Evolutionary conservation across 2,888 invertebrate genomes (phyloP), one percentile per base, ranked within the genome.

Genomic region (Seira ritae): DNA sequence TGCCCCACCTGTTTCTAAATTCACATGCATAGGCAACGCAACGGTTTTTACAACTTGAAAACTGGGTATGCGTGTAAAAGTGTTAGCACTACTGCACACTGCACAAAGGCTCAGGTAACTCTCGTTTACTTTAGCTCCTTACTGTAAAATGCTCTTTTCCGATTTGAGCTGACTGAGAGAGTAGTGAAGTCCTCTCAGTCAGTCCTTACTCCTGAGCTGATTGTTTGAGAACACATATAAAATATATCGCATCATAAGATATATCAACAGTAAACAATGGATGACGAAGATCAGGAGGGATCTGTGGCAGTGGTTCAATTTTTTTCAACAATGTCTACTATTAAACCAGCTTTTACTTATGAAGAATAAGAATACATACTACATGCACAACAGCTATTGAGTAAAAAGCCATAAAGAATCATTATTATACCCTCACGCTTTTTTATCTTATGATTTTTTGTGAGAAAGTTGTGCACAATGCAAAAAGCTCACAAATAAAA

Each of bases 1-100:
- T 50, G 60, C 66, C 50, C 55, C 72, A 72, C 74, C 74, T 74
- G 74, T 74, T 66, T 66, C 74, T n/a, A n/a, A n/a, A 74, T 66
- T 74, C 66, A 66, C 17, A 60, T 60, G 60, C 17, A 42, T 4
- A 60, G n/a, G n/a, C n/a, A n/a, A n/a, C n/a, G n/a, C 4, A 60
- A 60, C 60, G 60, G 60, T 60, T 60, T 42, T 60, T 60, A 60
- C 60, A 60, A 10, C 60, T 60, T 60, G 12, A 17, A 60, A 60
- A 60, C 60, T 60, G 60, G 60, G 60, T 60, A 60, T 60, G 15
- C 60, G n/a, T 60, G 12, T 60, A 17, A 10, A n/a, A 3, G 3
- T 60, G 17, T 6, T 60, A n/a, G 12, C 60, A 42, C 42, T 42
- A 42, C 42, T 42, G 42, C n/a, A n/a, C n/a, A n/a, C n/a, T n/a